Evolutionary conservation across 2,113 vertebrate species (phyloP), one percentile per base, ranked within the genome.

Genomic region (Hippotragus niger): DNA sequence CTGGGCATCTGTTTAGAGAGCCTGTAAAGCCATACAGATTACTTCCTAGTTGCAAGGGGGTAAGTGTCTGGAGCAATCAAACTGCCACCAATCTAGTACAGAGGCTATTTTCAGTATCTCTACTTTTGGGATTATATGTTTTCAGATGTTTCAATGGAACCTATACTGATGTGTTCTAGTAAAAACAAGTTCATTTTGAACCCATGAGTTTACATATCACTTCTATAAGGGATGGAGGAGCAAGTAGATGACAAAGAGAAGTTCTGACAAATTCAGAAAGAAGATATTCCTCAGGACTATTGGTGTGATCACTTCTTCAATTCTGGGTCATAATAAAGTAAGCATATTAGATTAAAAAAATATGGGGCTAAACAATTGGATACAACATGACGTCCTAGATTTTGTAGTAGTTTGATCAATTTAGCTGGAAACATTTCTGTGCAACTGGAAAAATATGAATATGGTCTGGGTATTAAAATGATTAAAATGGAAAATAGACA

Each of bases 61-160:
- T 11, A 3, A 67, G 60, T 0, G 7, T 4, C 5, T 0, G 23
- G 43, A 16, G 40, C 15, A 21, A 31, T 21, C 52, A 31, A 19
- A 43, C 31, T 2, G 36, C 31, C 12, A 4, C 25, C 47, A 1
- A 5, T 43, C 43, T n/a, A 15, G 53, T 45, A 11, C 17, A 29
- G 25, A 57, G 47, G 53, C n/a, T 71, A 4, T 16, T 43, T 17
- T 14, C 11, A 76, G 27, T 33, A 6, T 31, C 17, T 1, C 84
- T 27, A 2, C 53, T 31, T 82, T 80, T 5, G 64, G 81, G 43
- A 43, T 15, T 0, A 0, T 33, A 40, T 36, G 33, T 84, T 67
- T 94, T 80, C 17, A 45, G 25, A n/a, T 4, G 6, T 2, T 31
- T 50, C 55, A 19, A 7, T 1, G 23, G 25, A 10, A 36, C 16